Percentiles rank a stretch among this genome's conserved stretches.
Conservation (phyloP, 2,113 vertebrate species). For the Xiphophorus maculatus region DNA sequence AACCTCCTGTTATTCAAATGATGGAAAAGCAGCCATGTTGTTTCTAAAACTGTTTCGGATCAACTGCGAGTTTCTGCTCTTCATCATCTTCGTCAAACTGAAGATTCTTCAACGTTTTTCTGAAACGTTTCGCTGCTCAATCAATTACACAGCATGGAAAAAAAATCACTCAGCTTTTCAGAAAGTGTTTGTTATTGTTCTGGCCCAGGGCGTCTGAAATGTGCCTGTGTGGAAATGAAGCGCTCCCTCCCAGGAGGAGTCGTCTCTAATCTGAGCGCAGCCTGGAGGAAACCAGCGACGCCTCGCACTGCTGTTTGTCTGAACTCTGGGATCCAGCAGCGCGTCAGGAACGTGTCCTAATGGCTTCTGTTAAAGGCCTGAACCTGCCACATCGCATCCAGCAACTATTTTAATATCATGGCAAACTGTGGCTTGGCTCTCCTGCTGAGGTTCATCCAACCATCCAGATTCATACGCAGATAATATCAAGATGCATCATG, state of each 20-base stretch:
- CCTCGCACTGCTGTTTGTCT: conserved; percentile 51
- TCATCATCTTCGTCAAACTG: background rate
- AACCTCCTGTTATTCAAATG: background rate
- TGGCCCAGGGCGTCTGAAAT: conserved; percentile 50
- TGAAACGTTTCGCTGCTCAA: conserved; percentile 24
- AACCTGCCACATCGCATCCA: too few species aligned
- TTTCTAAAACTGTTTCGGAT: too few species aligned
- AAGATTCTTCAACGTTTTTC: conserved; percentile 1
- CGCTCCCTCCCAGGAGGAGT: conserved; percentile 62
- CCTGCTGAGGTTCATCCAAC: too few species aligned
- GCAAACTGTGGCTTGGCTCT: too few species aligned
- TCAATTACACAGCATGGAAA: conserved; percentile 50
- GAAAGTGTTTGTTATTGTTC: conserved; percentile 42
- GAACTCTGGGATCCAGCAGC: conserved; percentile 46
- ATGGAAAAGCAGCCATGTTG: background rate
- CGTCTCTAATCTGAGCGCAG: conserved; percentile 65
- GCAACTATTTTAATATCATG: too few species aligned
- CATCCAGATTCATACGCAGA: too few species aligned
- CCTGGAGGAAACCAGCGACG: conserved; percentile 55
- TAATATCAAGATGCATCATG: too few species aligned
- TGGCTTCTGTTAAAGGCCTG: background rate
- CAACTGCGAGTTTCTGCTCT: too few species aligned
- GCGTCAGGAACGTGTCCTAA: background rate
- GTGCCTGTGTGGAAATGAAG: conserved; percentile 57
- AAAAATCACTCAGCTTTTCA: conserved; percentile 36